A percentile compares a stretch with the other conserved stretches of the same genome.
Conservation (phyloP, 35 echinoderm and acorn worm genomes). For the Heliocidaris tuberculata region DNA sequence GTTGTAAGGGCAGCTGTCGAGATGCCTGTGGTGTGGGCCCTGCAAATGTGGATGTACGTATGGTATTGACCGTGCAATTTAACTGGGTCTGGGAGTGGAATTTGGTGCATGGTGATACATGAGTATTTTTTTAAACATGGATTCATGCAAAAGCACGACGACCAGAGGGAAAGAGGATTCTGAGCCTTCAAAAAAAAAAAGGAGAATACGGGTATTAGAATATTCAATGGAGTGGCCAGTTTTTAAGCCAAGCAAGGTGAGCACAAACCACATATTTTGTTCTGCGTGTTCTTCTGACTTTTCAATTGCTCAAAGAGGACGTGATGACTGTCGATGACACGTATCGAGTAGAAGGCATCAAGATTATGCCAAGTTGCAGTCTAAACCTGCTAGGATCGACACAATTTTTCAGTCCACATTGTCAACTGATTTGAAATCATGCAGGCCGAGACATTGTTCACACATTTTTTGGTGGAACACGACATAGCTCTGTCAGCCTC, state of each 20-base stretch:
- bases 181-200: not conserved
- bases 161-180: not conserved
- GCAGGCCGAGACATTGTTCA: slow-evolving; percentile 50
- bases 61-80: too few relatives aligned
- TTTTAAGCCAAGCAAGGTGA: not conserved
- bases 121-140: not conserved
- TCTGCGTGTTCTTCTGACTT: not conserved
- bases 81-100: too few relatives aligned
- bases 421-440: not conserved
- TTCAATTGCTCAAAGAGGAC: not conserved
- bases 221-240: not conserved
- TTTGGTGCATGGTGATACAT: too few relatives aligned
- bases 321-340: not conserved
- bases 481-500: slow-evolving; percentile 52
- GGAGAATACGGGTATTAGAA: not conserved
- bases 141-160: not conserved
- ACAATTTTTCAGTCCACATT: not conserved
- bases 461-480: slow-evolving; percentile 59
- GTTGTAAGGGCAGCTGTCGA: too few relatives aligned
- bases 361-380: slow-evolving; percentile 11
- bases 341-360: not conserved
- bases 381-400: not conserved
- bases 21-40: too few relatives aligned
- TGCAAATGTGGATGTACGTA: too few relatives aligned
- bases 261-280: not conserved